Base-by-base conservation (phyloP, 2,113 vertebrate species). In the Collichthys lucidus region DNA sequence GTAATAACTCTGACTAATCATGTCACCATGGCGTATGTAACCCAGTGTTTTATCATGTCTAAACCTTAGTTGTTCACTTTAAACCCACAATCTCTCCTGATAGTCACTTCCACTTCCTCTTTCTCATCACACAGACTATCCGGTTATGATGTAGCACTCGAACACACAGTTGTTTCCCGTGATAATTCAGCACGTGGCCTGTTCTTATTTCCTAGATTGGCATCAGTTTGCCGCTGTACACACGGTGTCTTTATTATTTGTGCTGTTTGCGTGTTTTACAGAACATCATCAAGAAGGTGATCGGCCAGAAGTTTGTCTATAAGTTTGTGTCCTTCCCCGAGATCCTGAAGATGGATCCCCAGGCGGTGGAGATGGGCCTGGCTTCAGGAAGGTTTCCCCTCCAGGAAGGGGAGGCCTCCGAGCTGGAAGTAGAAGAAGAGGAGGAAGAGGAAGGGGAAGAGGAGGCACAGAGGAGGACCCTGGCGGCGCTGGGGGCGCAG, bases 251-350 rank as follows among this genome's bases (percentile, higher is more conserved):
- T 20, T 40, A 7, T 62, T 8, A 35, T 29, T 47, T 24, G 55
- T 31, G 1, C 5, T 31, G 46, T 77, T 31, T 74, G 12, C 40
- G 5, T 85, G 29, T 83, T 88, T 93, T 86, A 26, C 95, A 99
- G 98, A 99, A 99, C 91, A 99, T 99, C 94, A 98, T 99, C 95
- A 98, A 98, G 95, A 99, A 99, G 93, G 98, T 99, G 91, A 99
- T 98, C 0, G 98, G 98, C 55, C 98, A 98, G 92, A 99, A 99
- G 93, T 98, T 99, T 92, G 98, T 99, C 80, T 99, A 99, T 91
- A 99, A 99, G 94, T 99, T 99, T 83, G 98, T 99, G 83, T 99
- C 97, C 16, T 99, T 99, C 92, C 98, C 97, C 24, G 98, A 99
- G 88, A 98, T 98, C 86, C 94, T 98, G 80, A 99, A 98, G 91